Percentiles rank a stretch among this genome's conserved stretches.
Evolutionary conservation across 2,888 invertebrate species (phyloP).

Genomic region (Strigamia maritima): DNA sequence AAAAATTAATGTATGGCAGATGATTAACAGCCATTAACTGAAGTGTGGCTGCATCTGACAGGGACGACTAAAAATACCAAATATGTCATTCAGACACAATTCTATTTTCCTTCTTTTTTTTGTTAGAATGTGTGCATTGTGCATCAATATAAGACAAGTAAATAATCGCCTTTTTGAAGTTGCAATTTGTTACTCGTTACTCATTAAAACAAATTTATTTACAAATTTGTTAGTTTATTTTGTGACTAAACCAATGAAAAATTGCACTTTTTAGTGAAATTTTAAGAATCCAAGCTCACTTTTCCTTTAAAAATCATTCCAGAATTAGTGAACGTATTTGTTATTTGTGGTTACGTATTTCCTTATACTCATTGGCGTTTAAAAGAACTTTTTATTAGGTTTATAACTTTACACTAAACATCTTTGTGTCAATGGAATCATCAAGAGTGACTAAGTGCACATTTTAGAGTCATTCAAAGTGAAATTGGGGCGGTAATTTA

Average conservation of each 20-base stretch:
- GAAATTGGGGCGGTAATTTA: not conserved
- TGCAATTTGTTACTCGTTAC: not conserved
- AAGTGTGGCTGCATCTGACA: conserved; percentile 14
- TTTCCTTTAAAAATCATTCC: no score
- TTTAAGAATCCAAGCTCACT: no score
- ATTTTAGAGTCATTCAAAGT: not conserved
- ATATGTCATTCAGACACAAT: not conserved
- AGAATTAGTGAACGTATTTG: no score
- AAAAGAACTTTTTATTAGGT: not conserved
- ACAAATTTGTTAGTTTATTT: no score
- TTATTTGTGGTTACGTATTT: not conserved
- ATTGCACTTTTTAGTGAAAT: no score
- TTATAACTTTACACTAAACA: not conserved
- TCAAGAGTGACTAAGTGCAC: not conserved
- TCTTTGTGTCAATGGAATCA: not conserved
- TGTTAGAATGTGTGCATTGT: not conserved
- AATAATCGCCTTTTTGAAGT: not conserved
- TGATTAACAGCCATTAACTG: not conserved
- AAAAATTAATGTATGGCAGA: not conserved
- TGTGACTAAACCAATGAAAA: no score
- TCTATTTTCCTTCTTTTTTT: not conserved
- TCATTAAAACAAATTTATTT: not conserved
- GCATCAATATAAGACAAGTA: not conserved
- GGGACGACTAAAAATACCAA: conserved; percentile 5
- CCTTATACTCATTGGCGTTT: not conserved